Conservation (phyloP, 2,113 vertebrate species). For the Chelonoidis abingdonii region DNA sequence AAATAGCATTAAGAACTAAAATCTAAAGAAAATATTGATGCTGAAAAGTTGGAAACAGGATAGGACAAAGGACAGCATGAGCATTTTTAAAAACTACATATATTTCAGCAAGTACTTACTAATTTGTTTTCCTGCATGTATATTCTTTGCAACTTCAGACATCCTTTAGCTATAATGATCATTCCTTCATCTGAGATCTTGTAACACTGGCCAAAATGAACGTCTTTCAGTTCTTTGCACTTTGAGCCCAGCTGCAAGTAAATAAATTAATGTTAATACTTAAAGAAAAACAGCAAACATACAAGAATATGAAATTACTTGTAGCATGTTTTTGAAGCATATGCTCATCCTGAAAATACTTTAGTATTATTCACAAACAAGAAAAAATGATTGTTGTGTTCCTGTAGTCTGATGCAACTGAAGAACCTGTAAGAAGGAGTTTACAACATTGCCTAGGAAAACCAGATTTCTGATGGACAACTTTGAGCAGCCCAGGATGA, state of each 20-base stretch:
- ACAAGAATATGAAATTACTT: background rate
- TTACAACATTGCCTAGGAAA: background rate
- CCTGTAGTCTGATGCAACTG: background rate
- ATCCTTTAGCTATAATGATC: slow-evolving; percentile 93
- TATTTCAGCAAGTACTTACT: slow-evolving; percentile 80
- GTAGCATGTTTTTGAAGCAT: background rate
- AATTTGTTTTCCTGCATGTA: slow-evolving; percentile 99
- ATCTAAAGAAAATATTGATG: slow-evolving; percentile 7
- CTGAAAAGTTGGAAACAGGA: background rate
- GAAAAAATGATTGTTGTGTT: background rate
- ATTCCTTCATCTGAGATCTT: slow-evolving; percentile 96
- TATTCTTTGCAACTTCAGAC: slow-evolving; percentile 94
- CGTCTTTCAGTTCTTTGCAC: slow-evolving; percentile 93
- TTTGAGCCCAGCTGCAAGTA: slow-evolving; percentile 90
- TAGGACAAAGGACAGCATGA: background rate
- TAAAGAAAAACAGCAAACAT: background rate
- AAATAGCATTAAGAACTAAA: background rate
- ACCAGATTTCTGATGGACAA: background rate
- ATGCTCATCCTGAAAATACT: background rate
- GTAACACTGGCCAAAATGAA: slow-evolving; percentile 98
- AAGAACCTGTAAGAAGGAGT: background rate
- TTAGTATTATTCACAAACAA: background rate
- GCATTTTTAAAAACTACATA: background rate
- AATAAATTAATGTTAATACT: slow-evolving; percentile 45
- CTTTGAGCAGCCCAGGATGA: background rate